Percentiles rank a stretch among this genome's conserved stretches.
Conservation (phyloP, 2,113 vertebrate species). For the Cygnus atratus region DNA sequence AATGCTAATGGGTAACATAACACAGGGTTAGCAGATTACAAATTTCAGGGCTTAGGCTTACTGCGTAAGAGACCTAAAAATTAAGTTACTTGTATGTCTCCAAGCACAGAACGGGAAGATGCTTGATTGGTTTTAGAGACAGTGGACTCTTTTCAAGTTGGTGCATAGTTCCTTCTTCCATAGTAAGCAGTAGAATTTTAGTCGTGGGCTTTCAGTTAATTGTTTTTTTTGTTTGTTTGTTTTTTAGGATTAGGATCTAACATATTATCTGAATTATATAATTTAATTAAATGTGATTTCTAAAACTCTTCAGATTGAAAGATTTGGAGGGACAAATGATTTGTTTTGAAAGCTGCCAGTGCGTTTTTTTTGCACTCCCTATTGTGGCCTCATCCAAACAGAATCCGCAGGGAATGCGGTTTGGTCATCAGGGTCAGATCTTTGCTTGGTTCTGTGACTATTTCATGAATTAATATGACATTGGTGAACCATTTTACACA, state of each 20-base stretch:
- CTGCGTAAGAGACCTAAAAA: background rate
- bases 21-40: background rate
- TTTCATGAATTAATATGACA: constrained; percentile 25
- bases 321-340: background rate
- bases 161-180: constrained; percentile 20
- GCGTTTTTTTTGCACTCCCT: background rate
- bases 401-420: background rate
- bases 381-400: background rate
- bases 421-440: background rate
- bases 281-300: background rate
- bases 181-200: constrained; percentile 23
- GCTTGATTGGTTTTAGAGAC: background rate
- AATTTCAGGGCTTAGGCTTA: background rate
- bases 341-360: background rate
- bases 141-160: background rate
- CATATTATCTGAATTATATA: background rate
- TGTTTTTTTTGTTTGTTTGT: background rate
- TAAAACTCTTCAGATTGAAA: background rate
- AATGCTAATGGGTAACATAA: background rate
- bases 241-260: background rate
- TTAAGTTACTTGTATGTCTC: constrained; percentile 33
- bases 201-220: background rate
- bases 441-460: constrained; percentile 8
- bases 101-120: constrained; percentile 11
- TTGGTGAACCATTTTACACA: constrained; percentile 15